phyloP scores from a whole-genome alignment of 2,797 vertebrate species.

The Anabacerthia variegaticeps region DNA sequence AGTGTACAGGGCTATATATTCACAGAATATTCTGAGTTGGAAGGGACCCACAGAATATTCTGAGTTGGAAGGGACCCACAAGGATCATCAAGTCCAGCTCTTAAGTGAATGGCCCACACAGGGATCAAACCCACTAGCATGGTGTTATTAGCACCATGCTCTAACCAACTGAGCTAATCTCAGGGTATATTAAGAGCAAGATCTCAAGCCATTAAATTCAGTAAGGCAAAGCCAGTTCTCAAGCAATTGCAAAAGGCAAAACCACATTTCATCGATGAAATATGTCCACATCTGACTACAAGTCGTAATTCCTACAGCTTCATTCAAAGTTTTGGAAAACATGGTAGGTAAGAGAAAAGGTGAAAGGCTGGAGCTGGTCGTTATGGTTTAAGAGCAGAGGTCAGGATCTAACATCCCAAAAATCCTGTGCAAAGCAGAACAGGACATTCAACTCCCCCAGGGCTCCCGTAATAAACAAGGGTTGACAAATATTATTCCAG shows the following conservation, averaged over 20 bases:
- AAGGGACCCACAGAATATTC: neutral
- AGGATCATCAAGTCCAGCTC: neutral
- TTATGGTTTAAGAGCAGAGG: neutral
- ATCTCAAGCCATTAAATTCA: neutral
- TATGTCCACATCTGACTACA: neutral
- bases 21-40: neutral
- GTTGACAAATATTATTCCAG: conserved; percentile 37
- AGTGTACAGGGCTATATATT: neutral
- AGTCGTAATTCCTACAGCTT: neutral
- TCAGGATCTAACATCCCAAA: neutral
- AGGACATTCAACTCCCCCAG: neutral
- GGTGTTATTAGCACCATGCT: neutral
- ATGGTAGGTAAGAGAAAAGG: neutral
- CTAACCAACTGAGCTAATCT: neutral
- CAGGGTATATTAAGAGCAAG: neutral
- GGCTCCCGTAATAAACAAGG: neutral
- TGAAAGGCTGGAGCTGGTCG: neutral
- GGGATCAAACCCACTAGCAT: neutral
- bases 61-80: neutral
- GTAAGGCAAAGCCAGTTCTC: neutral
- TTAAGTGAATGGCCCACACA: neutral
- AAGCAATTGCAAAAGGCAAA: neutral
- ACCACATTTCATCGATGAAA: neutral
- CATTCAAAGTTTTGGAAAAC: neutral
- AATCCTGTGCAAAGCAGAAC: neutral